A percentile compares a stretch with the other conserved stretches of the same genome.
These are phyloP conservation scores for Candoia aspera DNA, from an alignment of 2,113 vertebrate species.

Conservation along the genomic window DNA sequence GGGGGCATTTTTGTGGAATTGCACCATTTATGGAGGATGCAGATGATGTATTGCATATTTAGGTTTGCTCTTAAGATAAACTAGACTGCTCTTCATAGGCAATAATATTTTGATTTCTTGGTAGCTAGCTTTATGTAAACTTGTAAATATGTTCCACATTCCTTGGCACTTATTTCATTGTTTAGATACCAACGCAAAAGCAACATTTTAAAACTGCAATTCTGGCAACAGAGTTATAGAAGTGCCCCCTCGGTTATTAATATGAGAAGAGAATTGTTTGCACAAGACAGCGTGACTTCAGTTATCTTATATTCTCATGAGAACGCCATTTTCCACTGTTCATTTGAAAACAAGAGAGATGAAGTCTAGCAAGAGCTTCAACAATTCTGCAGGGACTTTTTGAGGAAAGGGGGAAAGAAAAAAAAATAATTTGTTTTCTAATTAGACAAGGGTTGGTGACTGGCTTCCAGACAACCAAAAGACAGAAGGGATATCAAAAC, in stretches of 20 bases:
- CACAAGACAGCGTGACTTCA: background rate
- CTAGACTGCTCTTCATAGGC: background rate
- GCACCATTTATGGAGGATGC: background rate
- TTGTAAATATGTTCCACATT: conserved; percentile 5
- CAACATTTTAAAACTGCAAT: background rate
- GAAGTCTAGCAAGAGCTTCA: background rate
- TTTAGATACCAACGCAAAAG: background rate
- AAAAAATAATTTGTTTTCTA: background rate
- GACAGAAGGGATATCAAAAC: background rate
- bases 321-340: background rate
- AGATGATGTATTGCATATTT: background rate
- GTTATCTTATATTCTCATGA: background rate
- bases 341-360: background rate
- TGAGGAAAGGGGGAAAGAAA: background rate
- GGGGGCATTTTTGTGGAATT: background rate
- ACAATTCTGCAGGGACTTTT: background rate
- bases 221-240: background rate
- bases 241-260: background rate
- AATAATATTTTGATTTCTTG: conserved; percentile 17
- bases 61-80: background rate
- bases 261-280: background rate
- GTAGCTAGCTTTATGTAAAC: background rate
- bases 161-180: background rate
- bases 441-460: background rate
- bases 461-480: background rate